Conservation (phyloP, 2,113 vertebrate genomes). For the Mesoclemmys tuberculata region DNA sequence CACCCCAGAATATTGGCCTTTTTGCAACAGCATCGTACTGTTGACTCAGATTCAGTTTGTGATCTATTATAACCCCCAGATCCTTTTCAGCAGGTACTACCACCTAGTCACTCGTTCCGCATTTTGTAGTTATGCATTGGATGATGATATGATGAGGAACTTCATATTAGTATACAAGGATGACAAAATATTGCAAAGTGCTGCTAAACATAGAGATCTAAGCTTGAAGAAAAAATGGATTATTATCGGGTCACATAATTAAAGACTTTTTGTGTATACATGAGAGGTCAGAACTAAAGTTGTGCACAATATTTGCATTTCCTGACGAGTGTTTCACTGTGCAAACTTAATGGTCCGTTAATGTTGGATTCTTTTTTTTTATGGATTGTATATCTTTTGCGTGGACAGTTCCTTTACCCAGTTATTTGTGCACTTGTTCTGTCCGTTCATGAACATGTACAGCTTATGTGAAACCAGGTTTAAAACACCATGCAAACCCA, state of each 20-base stretch:
- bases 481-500: not conserved
- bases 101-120: not conserved
- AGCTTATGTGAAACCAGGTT: not conserved
- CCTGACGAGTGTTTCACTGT: not conserved
- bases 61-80: not conserved
- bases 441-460: not conserved
- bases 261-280: not conserved
- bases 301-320: not conserved
- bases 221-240: not conserved
- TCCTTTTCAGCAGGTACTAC: not conserved
- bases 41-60: not conserved
- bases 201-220: not conserved
- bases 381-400: not conserved
- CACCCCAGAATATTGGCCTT: not conserved
- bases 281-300: not conserved
- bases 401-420: not conserved
- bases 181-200: not conserved
- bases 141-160: not conserved
- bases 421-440: rapidly evolving
- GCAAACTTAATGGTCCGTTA: not conserved
- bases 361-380: not conserved
- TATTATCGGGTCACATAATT: not conserved
- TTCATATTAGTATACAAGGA: not conserved
- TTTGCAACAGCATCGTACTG: not conserved
- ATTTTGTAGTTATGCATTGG: not conserved